These are phyloP conservation scores for Bergia sp. DNA, from an alignment of 92 coral and sea anemone genomes.

Conservation along the genomic window DNA sequence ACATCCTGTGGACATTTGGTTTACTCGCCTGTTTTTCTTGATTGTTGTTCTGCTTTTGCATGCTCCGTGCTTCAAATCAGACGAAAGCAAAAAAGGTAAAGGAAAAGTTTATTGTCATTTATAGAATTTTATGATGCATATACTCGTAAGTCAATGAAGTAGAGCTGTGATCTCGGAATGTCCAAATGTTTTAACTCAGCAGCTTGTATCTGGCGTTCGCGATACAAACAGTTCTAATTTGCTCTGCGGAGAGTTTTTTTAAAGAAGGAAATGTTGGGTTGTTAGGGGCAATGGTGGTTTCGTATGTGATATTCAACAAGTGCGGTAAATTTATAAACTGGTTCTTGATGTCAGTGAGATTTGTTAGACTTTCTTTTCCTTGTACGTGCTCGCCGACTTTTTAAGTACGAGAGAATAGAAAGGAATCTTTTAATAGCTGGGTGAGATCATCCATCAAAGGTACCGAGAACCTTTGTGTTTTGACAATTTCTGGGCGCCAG, in stretches of 20 bases:
- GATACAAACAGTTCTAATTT: not conserved
- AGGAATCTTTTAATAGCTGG: constrained; percentile 33
- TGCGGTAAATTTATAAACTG: constrained; percentile 16
- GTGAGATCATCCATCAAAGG: constrained; percentile 45
- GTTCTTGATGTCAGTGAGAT: not conserved
- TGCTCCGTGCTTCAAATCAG: constrained; percentile 33
- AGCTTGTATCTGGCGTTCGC: not conserved
- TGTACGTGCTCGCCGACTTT: constrained; percentile 29
- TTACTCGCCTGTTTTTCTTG: constrained; percentile 2
- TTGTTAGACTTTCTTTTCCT: constrained; percentile 10
- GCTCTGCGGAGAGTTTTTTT: not conserved
- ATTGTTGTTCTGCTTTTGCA: constrained; percentile 7
- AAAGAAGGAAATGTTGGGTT: not conserved
- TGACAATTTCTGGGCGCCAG: constrained; percentile 41
- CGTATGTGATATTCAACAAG: not conserved
- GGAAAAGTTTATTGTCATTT: not conserved
- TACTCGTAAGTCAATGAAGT: not conserved
- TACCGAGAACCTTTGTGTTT: constrained; percentile 39
- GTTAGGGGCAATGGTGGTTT: constrained; percentile 1
- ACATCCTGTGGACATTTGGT: constrained; percentile 22
- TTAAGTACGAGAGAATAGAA: constrained; percentile 8
- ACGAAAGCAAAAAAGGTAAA: constrained; percentile 2
- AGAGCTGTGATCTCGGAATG: not conserved
- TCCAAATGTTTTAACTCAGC: not conserved
- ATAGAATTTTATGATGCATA: too few relatives aligned